These are phyloP conservation scores for Gnathonemus echidnorhynchus DNA, from an alignment of 2,113 vertebrate genomes.

Conservation along the genomic window DNA sequence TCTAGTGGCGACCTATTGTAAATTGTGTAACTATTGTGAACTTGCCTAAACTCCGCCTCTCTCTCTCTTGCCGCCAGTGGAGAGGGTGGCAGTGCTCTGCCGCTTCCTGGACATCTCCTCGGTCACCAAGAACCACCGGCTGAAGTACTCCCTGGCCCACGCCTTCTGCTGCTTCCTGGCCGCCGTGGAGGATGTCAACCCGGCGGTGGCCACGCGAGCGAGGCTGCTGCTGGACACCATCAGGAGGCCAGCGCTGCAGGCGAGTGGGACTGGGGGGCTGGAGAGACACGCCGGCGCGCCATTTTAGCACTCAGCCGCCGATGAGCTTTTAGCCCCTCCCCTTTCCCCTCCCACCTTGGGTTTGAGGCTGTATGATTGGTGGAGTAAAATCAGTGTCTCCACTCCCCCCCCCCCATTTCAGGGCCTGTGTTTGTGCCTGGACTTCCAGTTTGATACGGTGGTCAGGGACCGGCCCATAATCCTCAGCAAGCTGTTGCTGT, in stretches of 20 bases:
- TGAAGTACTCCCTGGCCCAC: conserved; percentile 93
- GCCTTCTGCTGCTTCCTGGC: conserved; percentile 96
- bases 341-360: neutral
- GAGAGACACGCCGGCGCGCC: neutral
- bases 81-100: conserved; percentile 93
- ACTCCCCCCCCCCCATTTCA: conserved; percentile 36
- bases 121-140: conserved; percentile 92
- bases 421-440: conserved; percentile 92
- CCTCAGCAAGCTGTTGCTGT: conserved; percentile 88
- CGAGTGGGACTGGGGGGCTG: conserved; percentile 28
- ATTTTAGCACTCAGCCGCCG: neutral
- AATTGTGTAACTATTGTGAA: too few species aligned
- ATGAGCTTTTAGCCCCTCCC: neutral
- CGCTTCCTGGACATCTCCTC: conserved; percentile 95
- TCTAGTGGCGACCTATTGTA: conserved; percentile 25
- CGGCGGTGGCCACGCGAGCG: conserved; percentile 90
- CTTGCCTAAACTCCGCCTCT: neutral
- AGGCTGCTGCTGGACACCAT: conserved; percentile 89
- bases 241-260: conserved; percentile 90
- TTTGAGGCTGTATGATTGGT: neutral
- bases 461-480: conserved; percentile 93
- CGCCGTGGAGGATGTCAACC: conserved; percentile 95
- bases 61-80: conserved; percentile 59
- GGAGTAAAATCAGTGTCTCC: conserved; percentile 8
- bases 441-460: conserved; percentile 98